Base-by-base conservation (phyloP, 2,797 vertebrate species). In the Sus cebifrons region DNA sequence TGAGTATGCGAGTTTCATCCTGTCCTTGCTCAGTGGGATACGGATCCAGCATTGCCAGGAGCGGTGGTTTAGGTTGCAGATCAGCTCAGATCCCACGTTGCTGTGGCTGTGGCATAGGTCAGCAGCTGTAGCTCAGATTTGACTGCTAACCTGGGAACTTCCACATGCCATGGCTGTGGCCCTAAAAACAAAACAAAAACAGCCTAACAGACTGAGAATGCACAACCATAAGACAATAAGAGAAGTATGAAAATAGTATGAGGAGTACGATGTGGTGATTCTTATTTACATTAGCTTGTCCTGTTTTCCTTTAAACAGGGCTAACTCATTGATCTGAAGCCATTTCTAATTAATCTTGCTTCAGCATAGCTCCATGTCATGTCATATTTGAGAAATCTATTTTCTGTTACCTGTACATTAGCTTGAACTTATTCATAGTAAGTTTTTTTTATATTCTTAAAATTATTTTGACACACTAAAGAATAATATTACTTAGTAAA, bases 281-380 rank as follows among this genome's bases (percentile, higher is more conserved):
- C 23, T 12, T 60, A 62, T 49, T 15, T 77, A 1, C 15, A 23
- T 23, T 64, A 40, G 25, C 14, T 64, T 77, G 36, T 77, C 4
- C 0, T 56, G 1, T 64, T 96, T 86, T 94, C 8, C 56, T 78
- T 74, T 64, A 7, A 25, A 74, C 5, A 12, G 20, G 58, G 20
- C 23, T 78, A 83, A 89, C 14, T 44, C 11, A 78, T 87, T 71
- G 20, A 86, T 62, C 52, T 56, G 27, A 36, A 79, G n/a, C 67
- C 13, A 68, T 81, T 92, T 94, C 25, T 77, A 87, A 77, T 91
- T 71, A 77, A 52, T 44, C 32, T 70, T 78, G 40, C 64, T 85
- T 68, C 13, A 23, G 5, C 21, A 25, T 7, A 65, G 8, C 32
- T 6, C 7, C 40, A 9, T n/a, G 4, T 58, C 10, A 58, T 52